Base-by-base conservation (phyloP, 2,797 vertebrate genomes). In the Sebastes trivittatus region DNA sequence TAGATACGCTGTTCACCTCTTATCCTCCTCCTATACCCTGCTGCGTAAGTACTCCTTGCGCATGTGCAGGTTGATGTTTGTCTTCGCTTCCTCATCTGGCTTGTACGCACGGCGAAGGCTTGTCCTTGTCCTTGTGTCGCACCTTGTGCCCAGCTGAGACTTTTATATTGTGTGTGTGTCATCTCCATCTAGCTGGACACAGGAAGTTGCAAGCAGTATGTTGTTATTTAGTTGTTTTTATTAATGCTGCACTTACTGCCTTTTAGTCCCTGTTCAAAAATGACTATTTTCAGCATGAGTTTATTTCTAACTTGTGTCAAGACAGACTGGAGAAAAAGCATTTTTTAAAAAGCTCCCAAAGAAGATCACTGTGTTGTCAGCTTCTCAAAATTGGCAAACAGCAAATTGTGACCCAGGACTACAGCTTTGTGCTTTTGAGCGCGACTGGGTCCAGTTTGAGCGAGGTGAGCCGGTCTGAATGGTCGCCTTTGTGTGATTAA, bases 1-100 rank as follows among this genome's bases (percentile, higher is more conserved):
- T 99, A 96, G 93, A 93, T 93, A 94, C 87, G 93, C 92, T 87
- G 92, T 93, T 92, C 95, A 95, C 84, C 89, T 95, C 93, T 94
- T 95, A 91, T 93, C 91, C 84, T 93, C 90, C 86, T 93, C 92
- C 88, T 91, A 88, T 92, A 32, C 71, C 1, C 76, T 88, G 76
- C 84, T 94, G 90, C 71, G 93, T 95, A 94, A 95, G 95, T 95
- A 89, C 76, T 14, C 63, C 74, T 56, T 46, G 54, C 52, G 73
- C 76, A 18, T 61, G 68, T 65, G 75, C 82, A 42, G 77, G 72
- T 71, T 32, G 25, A 36, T 46, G 68, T 76, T 4, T 70, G 71
- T 60, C 20, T 61, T 22, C 0, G 70, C 77, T 75, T 81, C 63
- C 14, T 70, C 67, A 20, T 70, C 23, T 65, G 11, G 62, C 72